Percentiles rank a stretch among this genome's conserved stretches.
Conservation (phyloP, 92 coral and sea anemone species). For the Pocillopora meandrina region DNA sequence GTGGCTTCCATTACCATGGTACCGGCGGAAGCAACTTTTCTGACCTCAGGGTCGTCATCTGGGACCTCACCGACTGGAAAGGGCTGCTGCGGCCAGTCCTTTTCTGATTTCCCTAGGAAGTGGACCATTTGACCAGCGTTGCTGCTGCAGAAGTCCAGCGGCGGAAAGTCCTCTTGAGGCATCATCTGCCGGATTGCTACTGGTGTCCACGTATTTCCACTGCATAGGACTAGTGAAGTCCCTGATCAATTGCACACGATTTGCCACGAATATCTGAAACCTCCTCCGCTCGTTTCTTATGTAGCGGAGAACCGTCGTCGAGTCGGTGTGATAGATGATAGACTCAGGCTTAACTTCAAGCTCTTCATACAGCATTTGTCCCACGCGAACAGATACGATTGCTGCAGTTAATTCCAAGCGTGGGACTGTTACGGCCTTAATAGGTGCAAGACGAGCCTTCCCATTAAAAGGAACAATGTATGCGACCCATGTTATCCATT, state of each 20-base stretch:
- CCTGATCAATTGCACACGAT: conserved; percentile 62
- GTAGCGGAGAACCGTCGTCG: conserved; percentile 45
- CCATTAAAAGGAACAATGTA: conserved; percentile 45
- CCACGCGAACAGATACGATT: conserved; percentile 42
- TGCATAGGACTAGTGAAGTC: conserved; percentile 48
- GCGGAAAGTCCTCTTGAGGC: conserved; percentile 48
- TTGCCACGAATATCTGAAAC: conserved; percentile 64
- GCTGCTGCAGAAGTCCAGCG: conserved; percentile 21
- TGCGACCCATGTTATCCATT: conserved; percentile 18
- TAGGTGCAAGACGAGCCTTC: conserved; percentile 38
- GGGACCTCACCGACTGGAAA: conserved; percentile 27
- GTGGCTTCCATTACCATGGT: background rate
- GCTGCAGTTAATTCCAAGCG: conserved; percentile 50
- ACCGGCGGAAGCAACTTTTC: conserved; percentile 27
- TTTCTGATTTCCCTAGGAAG: conserved; percentile 59
- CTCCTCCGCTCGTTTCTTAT: too few relatives aligned
- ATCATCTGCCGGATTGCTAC: conserved; percentile 64
- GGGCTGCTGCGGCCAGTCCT: conserved; percentile 56
- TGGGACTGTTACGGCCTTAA: conserved; percentile 44
- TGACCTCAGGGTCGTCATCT: conserved; percentile 49
- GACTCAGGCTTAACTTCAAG: background rate
- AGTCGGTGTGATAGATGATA: conserved; percentile 44
- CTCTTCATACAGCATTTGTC: conserved; percentile 31
- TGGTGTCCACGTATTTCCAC: conserved; percentile 61
- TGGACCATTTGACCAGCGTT: conserved; percentile 50